Evolutionary conservation across 2,797 vertebrate genomes (phyloP), one percentile per base, ranked within the genome.

Genomic region (Mus spretus): DNA sequence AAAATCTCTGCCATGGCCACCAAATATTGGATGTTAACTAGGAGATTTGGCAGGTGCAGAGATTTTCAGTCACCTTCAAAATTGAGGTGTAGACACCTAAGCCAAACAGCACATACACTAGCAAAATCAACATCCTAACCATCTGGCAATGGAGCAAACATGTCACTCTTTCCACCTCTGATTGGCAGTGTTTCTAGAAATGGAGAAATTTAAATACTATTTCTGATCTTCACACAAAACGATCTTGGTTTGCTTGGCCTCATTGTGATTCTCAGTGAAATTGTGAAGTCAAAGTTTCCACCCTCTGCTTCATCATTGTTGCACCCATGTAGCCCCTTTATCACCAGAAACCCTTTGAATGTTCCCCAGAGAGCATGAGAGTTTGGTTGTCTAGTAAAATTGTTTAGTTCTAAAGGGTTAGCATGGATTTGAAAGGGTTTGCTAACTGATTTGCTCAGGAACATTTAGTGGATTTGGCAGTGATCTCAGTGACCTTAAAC

Each of bases 1-100:
- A 20, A 87, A 84, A 91, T 79, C 78, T 57, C 50, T 93, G 91
- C 91, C 94, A 96, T 31, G 6, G 91, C 40, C 44, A 90, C 37
- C 93, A 97, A 96, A 95, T 97, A 87, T 74, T 94, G 94, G 93
- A 95, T 93, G 78, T 88, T 97, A 97, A 97, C 74, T 65, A 89
- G 12, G 40, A 95, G 40, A 93, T 79, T 84, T 97, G 90, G 87
- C 94, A 95, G 91, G 77, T 95, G 72, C 37, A 81, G 63, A 84
- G 57, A 84, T 95, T 93, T 96, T 72, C 90, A 90, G 89, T 97
- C 87, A 94, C 91, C 96, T 93, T 96, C 78, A 61, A 82, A 95
- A 88, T 59, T 57, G 70, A 34, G 44, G 81, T 55, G 17, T 55
- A 95, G 89, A 91, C 47, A 70, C 34, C 7, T 37, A 92, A 93